These are phyloP conservation scores for Tenrec ecaudatus DNA, from an alignment of 2,113 vertebrate species.

Conservation along the genomic window DNA sequence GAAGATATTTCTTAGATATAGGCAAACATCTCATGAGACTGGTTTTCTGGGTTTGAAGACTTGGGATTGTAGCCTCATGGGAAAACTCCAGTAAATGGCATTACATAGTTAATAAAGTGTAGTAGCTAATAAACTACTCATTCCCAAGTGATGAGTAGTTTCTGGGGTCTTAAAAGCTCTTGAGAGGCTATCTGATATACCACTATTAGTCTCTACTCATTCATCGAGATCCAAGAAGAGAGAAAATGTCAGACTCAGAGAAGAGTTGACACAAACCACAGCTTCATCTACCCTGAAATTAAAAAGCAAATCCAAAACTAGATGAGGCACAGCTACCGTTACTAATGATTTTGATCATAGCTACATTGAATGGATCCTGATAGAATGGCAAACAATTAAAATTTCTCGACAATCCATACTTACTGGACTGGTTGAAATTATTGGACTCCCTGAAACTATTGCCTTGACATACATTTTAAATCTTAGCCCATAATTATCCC, in stretches of 20 bases:
- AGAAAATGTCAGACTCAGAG: not conserved
- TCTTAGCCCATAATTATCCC: not conserved
- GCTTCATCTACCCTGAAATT: not conserved
- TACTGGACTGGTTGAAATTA: not conserved
- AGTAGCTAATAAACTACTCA: not conserved
- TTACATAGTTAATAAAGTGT: not conserved
- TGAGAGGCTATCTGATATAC: no score
- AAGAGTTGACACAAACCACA: not conserved
- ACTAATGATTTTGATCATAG: not conserved
- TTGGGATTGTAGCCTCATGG: not conserved
- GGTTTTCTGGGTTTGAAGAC: not conserved
- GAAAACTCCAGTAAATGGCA: not conserved
- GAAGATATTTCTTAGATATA: not conserved
- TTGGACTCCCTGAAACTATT: not conserved
- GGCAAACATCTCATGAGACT: not conserved
- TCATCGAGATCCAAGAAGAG: not conserved
- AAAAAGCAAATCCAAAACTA: not conserved
- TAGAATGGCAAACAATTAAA: not conserved
- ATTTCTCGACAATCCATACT: not conserved
- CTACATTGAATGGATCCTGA: not conserved
- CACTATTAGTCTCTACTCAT: not conserved
- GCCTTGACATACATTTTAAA: not conserved
- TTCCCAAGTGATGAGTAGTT: not conserved
- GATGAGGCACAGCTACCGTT: not conserved
- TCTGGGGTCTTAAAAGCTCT: not conserved